Percentiles rank a stretch among this genome's conserved stretches.
phyloP scores from a whole-genome alignment of 1,140 invertebrate species.

The Acyrthosiphon pisum region DNA sequence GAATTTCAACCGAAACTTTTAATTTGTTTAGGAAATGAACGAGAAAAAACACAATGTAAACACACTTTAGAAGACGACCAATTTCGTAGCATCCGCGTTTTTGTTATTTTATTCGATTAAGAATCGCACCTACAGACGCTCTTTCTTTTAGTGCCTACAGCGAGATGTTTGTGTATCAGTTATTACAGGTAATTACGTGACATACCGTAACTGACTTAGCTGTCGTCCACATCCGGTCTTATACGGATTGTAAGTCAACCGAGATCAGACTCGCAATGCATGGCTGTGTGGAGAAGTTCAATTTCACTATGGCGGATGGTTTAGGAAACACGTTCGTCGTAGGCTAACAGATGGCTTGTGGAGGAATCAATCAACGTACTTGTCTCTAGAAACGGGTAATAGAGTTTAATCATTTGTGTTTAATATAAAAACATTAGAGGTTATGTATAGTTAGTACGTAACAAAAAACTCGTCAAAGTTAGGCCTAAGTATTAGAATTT shows the following conservation, averaged over 20 bases:
- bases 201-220: background rate
- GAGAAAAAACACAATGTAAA: background rate
- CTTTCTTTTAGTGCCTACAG: background rate
- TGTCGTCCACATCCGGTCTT: background rate
- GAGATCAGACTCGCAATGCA: background rate
- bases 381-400: background rate
- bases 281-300: background rate
- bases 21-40: background rate
- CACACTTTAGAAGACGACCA: background rate
- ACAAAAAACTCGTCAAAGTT: background rate
- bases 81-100: background rate
- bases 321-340: background rate
- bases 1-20: background rate
- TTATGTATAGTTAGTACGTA: background rate
- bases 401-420: background rate
- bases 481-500: background rate
- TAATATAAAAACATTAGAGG: background rate
- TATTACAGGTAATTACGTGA: background rate
- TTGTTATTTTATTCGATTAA: background rate
- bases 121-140: background rate
- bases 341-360: background rate
- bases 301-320: background rate
- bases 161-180: background rate
- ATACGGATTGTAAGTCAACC: background rate
- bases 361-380: background rate